Evolutionary conservation across 2,888 invertebrate species (phyloP), one percentile per base, ranked within the genome.

Genomic region (Polia nebulosa): DNA sequence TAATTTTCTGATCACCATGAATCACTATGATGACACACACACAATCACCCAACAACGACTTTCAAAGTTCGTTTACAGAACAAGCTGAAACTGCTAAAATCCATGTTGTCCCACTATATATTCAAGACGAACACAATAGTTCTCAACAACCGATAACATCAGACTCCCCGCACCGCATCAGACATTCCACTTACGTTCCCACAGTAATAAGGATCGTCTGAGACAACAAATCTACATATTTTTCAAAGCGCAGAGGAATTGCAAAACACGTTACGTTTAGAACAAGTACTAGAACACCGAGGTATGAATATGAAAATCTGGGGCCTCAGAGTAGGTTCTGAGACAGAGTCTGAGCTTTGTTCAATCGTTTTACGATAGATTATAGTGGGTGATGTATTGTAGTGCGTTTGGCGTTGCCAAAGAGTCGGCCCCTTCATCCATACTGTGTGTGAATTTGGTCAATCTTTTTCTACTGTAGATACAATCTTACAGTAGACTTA

Each of bases 181-280:
- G 55, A 66, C 77, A 69, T 78, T 64, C 67, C 65, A 72, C 63
- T 63, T 72, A 70, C 58, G 41, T 20, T 9, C 13, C 56, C 55
- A 22, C 59, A 55, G 69, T 59, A 58, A 63, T 63, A 80, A 72
- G 67, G 61, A 56, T 52, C 70, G 53, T 74, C 66, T 68, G 49
- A 72, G 75, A 81, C 77, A 63, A 56, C 64, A 76, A 77, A 86
- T 84, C 78, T 83, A 84, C 87, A 88, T 88, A 86, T 81, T 88
- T 85, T 85, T 83, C 84, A 87, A 83, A 84, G 83, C 58, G 65
- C 66, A 69, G 61, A 70, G 81, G 87, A 86, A 88, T 87, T 85
- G 85, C 87, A 82, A 88, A 89, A 85, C 84, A 81, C 79, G 85
- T 86, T 86, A 78, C 80, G 79, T 78, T 84, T 85, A 82, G 74